These are phyloP conservation scores for Dolichoris vasculosae DNA, from an alignment of 1,140 invertebrate species.

Conservation along the genomic window DNA sequence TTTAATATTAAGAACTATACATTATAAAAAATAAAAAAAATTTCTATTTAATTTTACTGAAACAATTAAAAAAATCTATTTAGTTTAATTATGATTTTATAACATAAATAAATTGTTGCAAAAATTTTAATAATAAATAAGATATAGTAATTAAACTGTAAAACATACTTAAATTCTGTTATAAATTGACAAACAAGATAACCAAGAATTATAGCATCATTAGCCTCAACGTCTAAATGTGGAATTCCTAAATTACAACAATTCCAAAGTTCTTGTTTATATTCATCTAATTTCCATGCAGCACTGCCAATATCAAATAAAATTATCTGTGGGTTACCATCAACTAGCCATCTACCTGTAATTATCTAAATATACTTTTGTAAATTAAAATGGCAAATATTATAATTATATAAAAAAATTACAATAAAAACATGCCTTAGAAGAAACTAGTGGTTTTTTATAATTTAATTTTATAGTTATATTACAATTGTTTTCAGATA, in stretches of 20 bases:
- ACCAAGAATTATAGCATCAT: conserved; percentile 97
- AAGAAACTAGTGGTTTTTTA: too few relatives aligned
- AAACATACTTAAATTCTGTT: conserved; percentile 67
- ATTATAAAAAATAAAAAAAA: too few relatives aligned
- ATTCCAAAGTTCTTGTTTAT: conserved; percentile 95
- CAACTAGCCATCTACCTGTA: conserved; percentile 98
- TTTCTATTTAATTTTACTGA: too few relatives aligned
- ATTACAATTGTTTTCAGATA: too few relatives aligned
- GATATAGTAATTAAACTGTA: neutral
- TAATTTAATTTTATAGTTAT: too few relatives aligned
- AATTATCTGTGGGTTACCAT: conserved; percentile 98
- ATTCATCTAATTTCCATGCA: conserved; percentile 96
- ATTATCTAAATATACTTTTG: conserved; percentile 79
- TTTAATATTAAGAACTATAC: too few relatives aligned
- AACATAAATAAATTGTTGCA: too few relatives aligned
- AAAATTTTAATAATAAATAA: too few relatives aligned
- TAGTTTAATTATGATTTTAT: too few relatives aligned
- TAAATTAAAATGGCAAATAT: neutral
- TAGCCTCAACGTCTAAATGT: conserved; percentile 95
- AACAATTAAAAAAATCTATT: too few relatives aligned
- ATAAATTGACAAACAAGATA: conserved; percentile 97
- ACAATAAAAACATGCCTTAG: too few relatives aligned
- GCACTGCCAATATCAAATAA: conserved; percentile 98
- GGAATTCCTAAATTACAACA: conserved; percentile 93
- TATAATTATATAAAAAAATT: too few relatives aligned